Conservation (phyloP, 2,113 vertebrate species). For the Archocentrus centrarchus region DNA sequence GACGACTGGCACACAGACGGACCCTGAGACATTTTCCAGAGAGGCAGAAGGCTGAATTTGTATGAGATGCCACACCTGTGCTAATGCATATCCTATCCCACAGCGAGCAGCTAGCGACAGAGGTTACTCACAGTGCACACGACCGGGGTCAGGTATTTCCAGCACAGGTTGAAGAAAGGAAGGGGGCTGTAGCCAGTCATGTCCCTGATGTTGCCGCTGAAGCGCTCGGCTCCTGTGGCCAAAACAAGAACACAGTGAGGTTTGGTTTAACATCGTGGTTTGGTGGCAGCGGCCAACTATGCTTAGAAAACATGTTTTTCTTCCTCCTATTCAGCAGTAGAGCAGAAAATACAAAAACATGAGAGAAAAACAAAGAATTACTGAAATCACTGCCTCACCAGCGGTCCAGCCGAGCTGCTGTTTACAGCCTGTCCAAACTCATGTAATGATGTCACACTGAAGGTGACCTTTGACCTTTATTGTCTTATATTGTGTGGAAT, state of each 20-base stretch:
- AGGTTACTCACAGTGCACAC: constrained; percentile 79
- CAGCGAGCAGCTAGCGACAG: not conserved
- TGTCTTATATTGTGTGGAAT: not conserved
- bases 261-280: not conserved
- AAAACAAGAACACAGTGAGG: not conserved
- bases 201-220: constrained; percentile 73
- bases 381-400: not conserved
- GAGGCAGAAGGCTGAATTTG: not conserved
- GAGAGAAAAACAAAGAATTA: not conserved
- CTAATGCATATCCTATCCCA: not conserved
- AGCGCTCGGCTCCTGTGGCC: constrained; percentile 74
- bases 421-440: not conserved
- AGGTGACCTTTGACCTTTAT: not conserved
- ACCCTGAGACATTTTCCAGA: not conserved
- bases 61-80: not conserved
- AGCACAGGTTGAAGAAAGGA: constrained; percentile 77
- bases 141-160: constrained; percentile 78
- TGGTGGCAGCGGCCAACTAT: not conserved
- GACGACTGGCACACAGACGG: not conserved
- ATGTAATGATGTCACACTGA: not conserved
- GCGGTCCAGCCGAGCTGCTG: not conserved
- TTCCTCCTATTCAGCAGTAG: not conserved
- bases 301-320: not conserved
- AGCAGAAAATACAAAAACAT: not conserved
- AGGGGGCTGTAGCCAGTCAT: constrained; percentile 76